Evolutionary conservation across 2,888 invertebrate species (phyloP).

Genomic region (Dynastes tityus): DNA sequence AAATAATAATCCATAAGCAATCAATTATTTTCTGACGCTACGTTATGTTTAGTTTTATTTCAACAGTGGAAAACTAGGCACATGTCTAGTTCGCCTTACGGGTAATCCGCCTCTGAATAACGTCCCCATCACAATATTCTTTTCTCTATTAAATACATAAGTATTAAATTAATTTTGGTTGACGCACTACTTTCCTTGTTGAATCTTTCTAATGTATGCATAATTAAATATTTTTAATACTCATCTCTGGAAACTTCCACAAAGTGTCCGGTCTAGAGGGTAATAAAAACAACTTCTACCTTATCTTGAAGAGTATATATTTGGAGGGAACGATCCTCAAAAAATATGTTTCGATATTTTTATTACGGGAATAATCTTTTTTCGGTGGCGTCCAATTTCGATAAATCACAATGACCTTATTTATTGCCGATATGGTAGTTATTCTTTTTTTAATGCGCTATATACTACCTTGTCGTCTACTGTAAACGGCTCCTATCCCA

Average conservation of each 20-base stretch:
- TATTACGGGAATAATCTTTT: conserved; percentile 43
- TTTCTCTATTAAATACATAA: too few relatives aligned
- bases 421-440: conserved; percentile 31
- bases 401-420: conserved; percentile 45
- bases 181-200: too few relatives aligned
- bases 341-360: conserved; percentile 44
- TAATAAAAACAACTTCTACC: conserved; percentile 14
- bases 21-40: too few relatives aligned
- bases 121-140: too few relatives aligned
- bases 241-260: not conserved
- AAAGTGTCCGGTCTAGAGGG: not conserved
- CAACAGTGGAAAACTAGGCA: too few relatives aligned
- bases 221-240: too few relatives aligned
- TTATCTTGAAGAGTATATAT: conserved; percentile 6
- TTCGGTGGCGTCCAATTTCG: conserved; percentile 39
- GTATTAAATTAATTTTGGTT: too few relatives aligned
- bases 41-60: too few relatives aligned
- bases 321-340: conserved; percentile 16
- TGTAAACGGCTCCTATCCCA: not conserved
- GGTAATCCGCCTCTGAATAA: too few relatives aligned
- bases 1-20: too few relatives aligned
- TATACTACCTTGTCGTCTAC: conserved; percentile 25
- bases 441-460: conserved; percentile 16
- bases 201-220: too few relatives aligned
- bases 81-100: too few relatives aligned